Percentiles rank a stretch among this genome's conserved stretches.
Conservation (phyloP, 2,888 invertebrate genomes). For the Brenthis hecate region DNA sequence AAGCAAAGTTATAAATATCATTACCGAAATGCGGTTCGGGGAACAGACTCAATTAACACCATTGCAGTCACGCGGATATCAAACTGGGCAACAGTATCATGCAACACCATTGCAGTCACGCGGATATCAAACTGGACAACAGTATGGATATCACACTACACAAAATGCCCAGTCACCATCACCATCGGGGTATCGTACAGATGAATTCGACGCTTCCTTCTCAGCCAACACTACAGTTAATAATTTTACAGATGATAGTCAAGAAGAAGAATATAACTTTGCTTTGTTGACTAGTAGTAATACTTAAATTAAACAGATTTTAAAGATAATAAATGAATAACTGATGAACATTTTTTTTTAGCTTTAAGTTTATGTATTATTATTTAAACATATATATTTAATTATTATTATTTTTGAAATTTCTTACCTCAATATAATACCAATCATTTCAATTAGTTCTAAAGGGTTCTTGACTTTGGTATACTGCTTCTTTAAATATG, state of each 20-base stretch:
- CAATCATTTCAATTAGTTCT: conserved; percentile 40
- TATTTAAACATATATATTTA: no score
- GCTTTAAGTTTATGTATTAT: no score
- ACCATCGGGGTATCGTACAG: conserved; percentile 41
- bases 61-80: conserved; percentile 41
- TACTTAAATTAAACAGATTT: conserved; percentile 36
- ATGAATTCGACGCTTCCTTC: conserved; percentile 35
- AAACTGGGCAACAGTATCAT: conserved; percentile 38
- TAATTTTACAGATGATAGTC: no score
- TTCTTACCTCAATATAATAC: conserved; percentile 40
- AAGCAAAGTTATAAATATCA: conserved; percentile 35
- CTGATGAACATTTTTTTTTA: conserved; percentile 17
- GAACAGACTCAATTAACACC: conserved; percentile 38
- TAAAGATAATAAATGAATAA: conserved; percentile 36
- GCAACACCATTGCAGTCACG: conserved; percentile 40
- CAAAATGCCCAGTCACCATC: conserved; percentile 37
- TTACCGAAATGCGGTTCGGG: conserved; percentile 40
- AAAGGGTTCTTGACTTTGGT: conserved; percentile 40
- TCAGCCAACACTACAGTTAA: conserved; percentile 1
- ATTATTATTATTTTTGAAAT: conserved; percentile 21
- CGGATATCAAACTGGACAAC: conserved; percentile 43
- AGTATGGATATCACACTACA: conserved; percentile 39
- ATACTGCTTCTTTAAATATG: conserved; percentile 37
- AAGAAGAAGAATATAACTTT: conserved; percentile 38
- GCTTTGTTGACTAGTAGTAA: conserved; percentile 39